A percentile compares a stretch with the other conserved stretches of the same genome.
Evolutionary conservation across 2,888 invertebrate species (phyloP).

Genomic region (Phyllotreta striolata): DNA sequence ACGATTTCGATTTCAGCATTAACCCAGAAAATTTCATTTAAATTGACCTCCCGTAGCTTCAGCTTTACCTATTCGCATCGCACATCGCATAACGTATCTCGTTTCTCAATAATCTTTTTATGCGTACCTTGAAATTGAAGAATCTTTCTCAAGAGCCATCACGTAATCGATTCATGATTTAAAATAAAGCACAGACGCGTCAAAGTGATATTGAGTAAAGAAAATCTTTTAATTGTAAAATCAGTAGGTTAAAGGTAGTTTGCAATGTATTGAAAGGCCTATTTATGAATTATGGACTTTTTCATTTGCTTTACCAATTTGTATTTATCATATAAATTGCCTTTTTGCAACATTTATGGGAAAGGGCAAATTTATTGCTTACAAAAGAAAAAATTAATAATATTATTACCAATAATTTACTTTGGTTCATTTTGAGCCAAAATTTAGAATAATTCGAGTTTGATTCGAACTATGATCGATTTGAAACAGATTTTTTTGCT

Average conservation of each 20-base stretch:
- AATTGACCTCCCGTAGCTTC: constrained; percentile 20
- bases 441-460: no score
- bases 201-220: no score
- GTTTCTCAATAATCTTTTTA: constrained; percentile 24
- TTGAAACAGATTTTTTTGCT: no score
- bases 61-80: constrained; percentile 3
- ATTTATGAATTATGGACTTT: no score
- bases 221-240: no score
- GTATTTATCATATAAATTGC: no score
- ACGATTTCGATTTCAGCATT: constrained; percentile 20
- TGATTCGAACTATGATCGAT: no score
- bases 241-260: no score
- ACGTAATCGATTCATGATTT: constrained; percentile 21
- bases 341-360: no score
- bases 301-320: no score
- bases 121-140: constrained; percentile 28
- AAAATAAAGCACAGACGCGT: not conserved
- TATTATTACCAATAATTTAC: not conserved
- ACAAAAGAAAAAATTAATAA: not conserved
- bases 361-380: not conserved
- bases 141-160: constrained; percentile 26
- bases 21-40: constrained; percentile 23
- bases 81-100: constrained; percentile 13
- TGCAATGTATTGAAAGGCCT: no score
- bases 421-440: no score